Conservation (phyloP, 2,113 vertebrate species). For the Coregonus clupeaformis region DNA sequence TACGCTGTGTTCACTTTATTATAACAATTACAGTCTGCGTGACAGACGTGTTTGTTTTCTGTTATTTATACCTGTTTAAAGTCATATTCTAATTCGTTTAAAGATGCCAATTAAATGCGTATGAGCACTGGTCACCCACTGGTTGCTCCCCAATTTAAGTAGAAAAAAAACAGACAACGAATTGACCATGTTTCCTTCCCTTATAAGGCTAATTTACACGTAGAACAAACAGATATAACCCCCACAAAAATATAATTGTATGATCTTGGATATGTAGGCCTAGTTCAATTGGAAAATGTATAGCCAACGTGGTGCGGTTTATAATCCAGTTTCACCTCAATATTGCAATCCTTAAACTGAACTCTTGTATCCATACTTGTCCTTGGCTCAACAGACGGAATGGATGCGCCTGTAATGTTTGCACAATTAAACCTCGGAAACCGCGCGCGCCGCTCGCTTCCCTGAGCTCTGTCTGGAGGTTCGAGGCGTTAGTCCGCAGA, state of each 20-base stretch:
- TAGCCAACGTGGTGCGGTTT: neutral
- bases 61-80: slow-evolving; percentile 63
- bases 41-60: slow-evolving; percentile 74
- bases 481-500: slow-evolving; percentile 62
- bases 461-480: slow-evolving; percentile 48
- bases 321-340: too few species aligned
- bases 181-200: too few species aligned
- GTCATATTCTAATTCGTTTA: slow-evolving; percentile 59
- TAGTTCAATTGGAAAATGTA: neutral
- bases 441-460: slow-evolving; percentile 3
- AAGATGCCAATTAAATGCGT: slow-evolving; percentile 40
- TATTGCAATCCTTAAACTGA: too few species aligned
- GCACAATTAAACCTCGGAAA: slow-evolving; percentile 19
- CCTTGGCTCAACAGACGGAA: neutral
- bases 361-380: neutral
- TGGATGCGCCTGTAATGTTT: slow-evolving; percentile 20
- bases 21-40: slow-evolving; percentile 82
- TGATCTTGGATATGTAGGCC: neutral
- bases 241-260: neutral
- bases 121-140: slow-evolving; percentile 17
- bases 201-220: too few species aligned
- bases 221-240: neutral
- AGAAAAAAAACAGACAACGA: neutral
- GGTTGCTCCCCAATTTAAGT: neutral
- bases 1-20: slow-evolving; percentile 77